Evolutionary conservation across 2,888 invertebrate species (phyloP).

Genomic region (Tyria jacobaeae): DNA sequence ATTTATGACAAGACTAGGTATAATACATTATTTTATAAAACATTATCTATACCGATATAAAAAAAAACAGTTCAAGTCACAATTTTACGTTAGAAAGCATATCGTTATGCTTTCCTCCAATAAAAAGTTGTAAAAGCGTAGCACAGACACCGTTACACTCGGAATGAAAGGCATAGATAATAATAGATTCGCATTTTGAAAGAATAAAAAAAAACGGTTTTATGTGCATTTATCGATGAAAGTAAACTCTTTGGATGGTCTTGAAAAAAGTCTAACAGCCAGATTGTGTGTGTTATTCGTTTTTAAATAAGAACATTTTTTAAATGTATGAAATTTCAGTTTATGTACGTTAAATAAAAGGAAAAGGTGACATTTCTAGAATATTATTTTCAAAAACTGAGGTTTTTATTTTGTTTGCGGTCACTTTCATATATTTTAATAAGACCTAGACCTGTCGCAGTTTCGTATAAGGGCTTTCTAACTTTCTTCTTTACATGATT

Average conservation of each 20-base stretch:
- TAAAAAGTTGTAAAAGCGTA: conserved; percentile 71
- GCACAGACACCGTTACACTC: conserved; percentile 63
- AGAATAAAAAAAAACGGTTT: conserved; percentile 40
- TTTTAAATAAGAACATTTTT: neutral
- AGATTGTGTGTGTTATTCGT: neutral
- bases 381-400: too few species aligned
- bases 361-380: too few species aligned
- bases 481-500: too few species aligned
- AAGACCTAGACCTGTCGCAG: too few species aligned
- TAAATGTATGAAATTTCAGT: neutral
- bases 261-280: conserved; percentile 6
- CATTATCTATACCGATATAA: conserved; percentile 33
- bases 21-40: conserved; percentile 8
- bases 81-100: conserved; percentile 74
- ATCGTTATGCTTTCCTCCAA: conserved; percentile 75
- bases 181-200: conserved; percentile 47
- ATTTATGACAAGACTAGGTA: too few species aligned
- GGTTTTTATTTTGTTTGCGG: too few species aligned
- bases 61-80: conserved; percentile 23
- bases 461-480: too few species aligned
- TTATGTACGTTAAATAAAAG: neutral
- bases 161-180: conserved; percentile 52
- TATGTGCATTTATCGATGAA: conserved; percentile 24
- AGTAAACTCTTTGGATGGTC: conserved; percentile 24
- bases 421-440: too few species aligned